phyloP scores from a whole-genome alignment of 2,888 invertebrate genomes.

The Scaptomyza caliginosa region DNA sequence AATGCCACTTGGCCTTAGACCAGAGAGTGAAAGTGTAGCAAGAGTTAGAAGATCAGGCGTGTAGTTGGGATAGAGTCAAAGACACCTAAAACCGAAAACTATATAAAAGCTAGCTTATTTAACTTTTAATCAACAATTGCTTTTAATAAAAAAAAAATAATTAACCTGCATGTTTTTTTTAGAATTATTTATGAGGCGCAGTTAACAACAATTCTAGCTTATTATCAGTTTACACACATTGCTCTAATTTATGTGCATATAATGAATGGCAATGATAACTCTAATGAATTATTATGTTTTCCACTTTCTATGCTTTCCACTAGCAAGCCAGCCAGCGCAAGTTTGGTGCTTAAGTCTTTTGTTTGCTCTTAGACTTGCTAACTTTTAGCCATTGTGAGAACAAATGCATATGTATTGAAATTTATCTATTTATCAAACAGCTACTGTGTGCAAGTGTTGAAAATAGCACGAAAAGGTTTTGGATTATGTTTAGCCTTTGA shows the following conservation, averaged over 20 bases:
- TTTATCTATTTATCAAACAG: constrained; percentile 15
- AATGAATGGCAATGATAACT: constrained; percentile 28
- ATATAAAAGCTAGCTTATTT: neutral
- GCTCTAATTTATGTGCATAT: constrained; percentile 66
- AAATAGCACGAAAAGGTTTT: constrained; percentile 27
- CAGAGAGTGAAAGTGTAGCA: constrained; percentile 68
- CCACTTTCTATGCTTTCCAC: constrained; percentile 21
- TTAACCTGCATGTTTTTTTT: constrained; percentile 21
- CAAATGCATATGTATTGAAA: constrained; percentile 39
- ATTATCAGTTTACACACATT: constrained; percentile 60
- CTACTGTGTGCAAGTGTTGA: constrained; percentile 40
- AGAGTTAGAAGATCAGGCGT: constrained; percentile 48
- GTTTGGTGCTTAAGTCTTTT: constrained; percentile 67
- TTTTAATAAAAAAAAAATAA: constrained; percentile 8
- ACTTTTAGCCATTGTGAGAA: constrained; percentile 63
- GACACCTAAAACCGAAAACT: constrained; percentile 4
- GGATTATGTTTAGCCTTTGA: constrained; percentile 3
- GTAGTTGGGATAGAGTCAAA: constrained; percentile 23
- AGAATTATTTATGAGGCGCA: constrained; percentile 37
- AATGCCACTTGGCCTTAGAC: constrained; percentile 39
- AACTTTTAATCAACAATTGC: constrained; percentile 15
- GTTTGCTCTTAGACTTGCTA: constrained; percentile 34
- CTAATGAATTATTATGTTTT: constrained; percentile 55
- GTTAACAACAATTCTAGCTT: constrained; percentile 25
- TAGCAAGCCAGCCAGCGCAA: constrained; percentile 15